Conservation (phyloP, 2,113 vertebrate genomes). For the Octodon degus region DNA sequence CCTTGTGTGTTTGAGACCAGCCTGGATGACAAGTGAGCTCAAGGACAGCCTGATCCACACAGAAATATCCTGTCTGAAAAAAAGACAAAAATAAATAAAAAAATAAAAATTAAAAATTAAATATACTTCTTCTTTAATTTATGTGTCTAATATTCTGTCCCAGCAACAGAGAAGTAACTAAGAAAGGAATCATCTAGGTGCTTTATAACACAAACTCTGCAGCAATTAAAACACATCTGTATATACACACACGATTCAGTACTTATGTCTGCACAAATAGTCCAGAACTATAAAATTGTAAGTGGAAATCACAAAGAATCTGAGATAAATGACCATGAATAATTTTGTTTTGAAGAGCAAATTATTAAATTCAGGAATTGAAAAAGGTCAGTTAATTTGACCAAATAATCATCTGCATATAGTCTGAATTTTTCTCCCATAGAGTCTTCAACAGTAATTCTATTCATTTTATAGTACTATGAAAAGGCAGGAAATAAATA, state of each 20-base stretch:
- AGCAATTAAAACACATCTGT: background rate
- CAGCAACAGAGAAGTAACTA: background rate
- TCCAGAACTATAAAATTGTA: slow-evolving; percentile 11
- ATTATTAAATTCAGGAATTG: background rate
- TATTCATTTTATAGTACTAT: slow-evolving; percentile 21
- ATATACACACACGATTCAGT: background rate
- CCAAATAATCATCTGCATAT: background rate
- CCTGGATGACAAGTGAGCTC: too few relatives aligned
- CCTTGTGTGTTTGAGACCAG: too few relatives aligned
- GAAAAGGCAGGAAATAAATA: slow-evolving; percentile 38
- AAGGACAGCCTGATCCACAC: too few relatives aligned
- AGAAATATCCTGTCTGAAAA: too few relatives aligned
- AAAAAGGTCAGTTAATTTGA: slow-evolving; percentile 14
- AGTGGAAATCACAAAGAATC: slow-evolving; percentile 28
- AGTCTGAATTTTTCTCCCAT: slow-evolving; percentile 5
- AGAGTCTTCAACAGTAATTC: slow-evolving; percentile 7
- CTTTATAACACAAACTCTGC: slow-evolving; percentile 23
- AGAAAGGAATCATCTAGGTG: background rate
- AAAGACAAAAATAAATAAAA: too few relatives aligned
- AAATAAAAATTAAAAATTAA: background rate
- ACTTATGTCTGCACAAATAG: background rate
- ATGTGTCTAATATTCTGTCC: background rate
- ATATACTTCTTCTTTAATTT: background rate
- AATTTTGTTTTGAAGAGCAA: slow-evolving; percentile 41
- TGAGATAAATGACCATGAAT: background rate